A percentile compares a stretch with the other conserved stretches of the same genome.
Evolutionary conservation across 2,888 invertebrate species (phyloP).

Genomic region (Trissolcus japonicus): DNA sequence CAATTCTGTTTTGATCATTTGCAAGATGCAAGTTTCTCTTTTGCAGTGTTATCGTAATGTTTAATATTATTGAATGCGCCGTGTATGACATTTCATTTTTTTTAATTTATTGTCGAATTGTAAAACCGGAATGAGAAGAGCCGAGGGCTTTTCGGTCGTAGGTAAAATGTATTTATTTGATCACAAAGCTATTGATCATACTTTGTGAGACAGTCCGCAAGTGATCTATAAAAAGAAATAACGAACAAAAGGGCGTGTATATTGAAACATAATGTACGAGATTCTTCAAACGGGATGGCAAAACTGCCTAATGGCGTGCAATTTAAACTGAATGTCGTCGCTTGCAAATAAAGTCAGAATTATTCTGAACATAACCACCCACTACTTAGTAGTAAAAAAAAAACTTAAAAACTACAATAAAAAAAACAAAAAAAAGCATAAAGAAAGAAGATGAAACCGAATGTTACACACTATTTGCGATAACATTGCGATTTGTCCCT

Average conservation of each 20-base stretch:
- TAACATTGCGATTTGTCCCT: no score
- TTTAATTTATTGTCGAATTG: no score
- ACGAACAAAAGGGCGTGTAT: neutral
- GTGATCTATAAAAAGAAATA: neutral
- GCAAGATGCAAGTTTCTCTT: no score
- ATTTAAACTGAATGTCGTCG: constrained; percentile 59
- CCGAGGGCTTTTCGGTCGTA: constrained; percentile 24
- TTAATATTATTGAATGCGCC: no score
- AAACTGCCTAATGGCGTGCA: constrained; percentile 65
- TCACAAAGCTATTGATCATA: constrained; percentile 4
- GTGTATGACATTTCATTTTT: no score
- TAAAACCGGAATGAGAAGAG: no score
- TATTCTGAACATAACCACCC: no score
- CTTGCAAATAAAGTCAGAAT: constrained; percentile 50
- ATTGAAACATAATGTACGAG: constrained; percentile 14
- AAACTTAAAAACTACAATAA: neutral
- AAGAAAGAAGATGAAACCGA: no score
- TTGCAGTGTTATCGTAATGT: no score
- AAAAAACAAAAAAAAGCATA: no score
- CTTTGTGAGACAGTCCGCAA: constrained; percentile 26
- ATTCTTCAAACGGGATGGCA: constrained; percentile 62
- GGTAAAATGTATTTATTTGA: constrained; percentile 31
- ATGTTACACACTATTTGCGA: no score
- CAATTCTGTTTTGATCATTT: neutral
- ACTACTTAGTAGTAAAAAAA: constrained; percentile 38